Conservation (phyloP, 92 coral and sea anemone species). For the Pocillopora meandrina region DNA sequence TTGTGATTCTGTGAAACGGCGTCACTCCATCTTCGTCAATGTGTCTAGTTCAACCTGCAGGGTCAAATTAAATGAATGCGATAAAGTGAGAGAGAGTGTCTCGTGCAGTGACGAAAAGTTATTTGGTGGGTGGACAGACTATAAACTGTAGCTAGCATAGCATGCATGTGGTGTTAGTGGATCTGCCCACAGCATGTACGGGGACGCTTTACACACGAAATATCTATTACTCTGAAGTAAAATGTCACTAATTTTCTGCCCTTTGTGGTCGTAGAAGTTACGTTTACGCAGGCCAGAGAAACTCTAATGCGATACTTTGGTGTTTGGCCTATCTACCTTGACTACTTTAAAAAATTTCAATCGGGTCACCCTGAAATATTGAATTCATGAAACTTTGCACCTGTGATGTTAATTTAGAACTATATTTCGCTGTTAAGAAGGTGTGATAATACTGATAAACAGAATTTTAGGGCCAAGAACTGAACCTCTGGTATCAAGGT, state of each 20-base stretch:
- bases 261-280: neutral
- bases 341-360: neutral
- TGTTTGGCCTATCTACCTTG: neutral
- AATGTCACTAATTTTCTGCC: neutral
- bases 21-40: neutral
- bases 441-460: too few species aligned
- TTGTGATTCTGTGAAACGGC: neutral
- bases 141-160: neutral
- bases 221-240: too few species aligned
- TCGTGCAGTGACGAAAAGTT: conserved; percentile 1
- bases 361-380: neutral
- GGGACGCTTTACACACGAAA: neutral
- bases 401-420: neutral
- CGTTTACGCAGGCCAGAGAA: neutral
- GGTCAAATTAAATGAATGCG: neutral
- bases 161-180: neutral
- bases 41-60: neutral
- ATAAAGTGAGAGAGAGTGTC: neutral
- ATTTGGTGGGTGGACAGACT: conserved; percentile 8
- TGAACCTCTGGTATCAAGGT: too few species aligned
- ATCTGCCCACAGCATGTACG: conserved; percentile 11
- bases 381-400: neutral
- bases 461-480: too few species aligned
- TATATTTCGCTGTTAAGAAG: too few species aligned
- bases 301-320: neutral